phyloP scores from a whole-genome alignment of 2,113 vertebrate species.

The Atherinomorus stipes region DNA sequence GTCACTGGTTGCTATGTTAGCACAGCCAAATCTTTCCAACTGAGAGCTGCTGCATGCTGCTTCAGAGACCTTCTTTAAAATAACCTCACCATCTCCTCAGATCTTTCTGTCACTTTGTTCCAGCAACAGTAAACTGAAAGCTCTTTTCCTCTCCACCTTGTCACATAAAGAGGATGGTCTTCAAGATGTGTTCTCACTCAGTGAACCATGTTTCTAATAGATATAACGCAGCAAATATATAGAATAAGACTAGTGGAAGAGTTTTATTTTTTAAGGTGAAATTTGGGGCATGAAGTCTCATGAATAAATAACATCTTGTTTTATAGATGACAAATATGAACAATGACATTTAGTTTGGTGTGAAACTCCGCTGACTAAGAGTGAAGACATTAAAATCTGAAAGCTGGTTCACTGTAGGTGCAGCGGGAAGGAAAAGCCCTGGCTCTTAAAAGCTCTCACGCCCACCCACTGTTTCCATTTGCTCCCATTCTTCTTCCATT shows the following conservation, averaged over 20 bases:
- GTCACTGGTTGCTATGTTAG: conserved; percentile 62
- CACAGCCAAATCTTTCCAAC: conserved; percentile 44
- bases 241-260: conserved; percentile 24
- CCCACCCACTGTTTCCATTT: conserved; percentile 50
- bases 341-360: conserved; percentile 76
- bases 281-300: neutral
- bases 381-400: conserved; percentile 42
- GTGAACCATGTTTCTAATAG: conserved; percentile 19
- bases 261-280: conserved; percentile 13
- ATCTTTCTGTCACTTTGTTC: too few relatives aligned
- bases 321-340: conserved; percentile 66
- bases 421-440: conserved; percentile 7
- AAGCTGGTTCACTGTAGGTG: conserved; percentile 12
- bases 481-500: conserved; percentile 27
- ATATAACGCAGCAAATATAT: conserved; percentile 41
- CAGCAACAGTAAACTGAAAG: conserved; percentile 53
- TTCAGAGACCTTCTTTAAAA: conserved; percentile 71
- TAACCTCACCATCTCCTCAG: too few relatives aligned
- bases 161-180: conserved; percentile 44
- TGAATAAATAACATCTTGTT: conserved; percentile 18
- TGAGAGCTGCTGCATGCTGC: conserved; percentile 45
- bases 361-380: conserved; percentile 64
- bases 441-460: conserved; percentile 50
- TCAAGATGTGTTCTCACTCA: conserved; percentile 37
- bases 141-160: conserved; percentile 32